phyloP scores from a whole-genome alignment of 1,140 invertebrate species.

The Dendrolimus kikuchii region DNA sequence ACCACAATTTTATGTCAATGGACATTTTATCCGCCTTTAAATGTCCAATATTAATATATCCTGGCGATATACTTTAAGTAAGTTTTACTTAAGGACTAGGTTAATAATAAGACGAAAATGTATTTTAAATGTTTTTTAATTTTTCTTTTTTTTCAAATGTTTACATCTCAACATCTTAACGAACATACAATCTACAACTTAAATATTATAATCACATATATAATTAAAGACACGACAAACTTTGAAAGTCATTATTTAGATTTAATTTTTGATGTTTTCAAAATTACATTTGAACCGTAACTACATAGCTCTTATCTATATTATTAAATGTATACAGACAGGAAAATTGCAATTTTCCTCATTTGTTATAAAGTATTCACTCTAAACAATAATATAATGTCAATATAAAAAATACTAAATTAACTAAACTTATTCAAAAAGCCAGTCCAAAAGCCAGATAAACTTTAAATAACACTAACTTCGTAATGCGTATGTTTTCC shows the following conservation, averaged over 20 bases:
- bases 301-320: no score
- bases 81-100: not conserved
- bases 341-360: slow-evolving; percentile 22
- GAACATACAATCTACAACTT: slow-evolving; percentile 43
- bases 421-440: slow-evolving; percentile 37
- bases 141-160: slow-evolving; percentile 46
- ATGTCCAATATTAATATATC: no score
- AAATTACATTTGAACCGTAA: slow-evolving; percentile 5
- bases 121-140: slow-evolving; percentile 48
- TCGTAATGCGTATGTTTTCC: slow-evolving; percentile 65
- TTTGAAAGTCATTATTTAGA: slow-evolving; percentile 7
- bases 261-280: slow-evolving; percentile 11
- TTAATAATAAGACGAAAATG: slow-evolving; percentile 7
- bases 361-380: no score
- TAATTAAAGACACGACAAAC: slow-evolving; percentile 39
- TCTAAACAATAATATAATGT: slow-evolving; percentile 6
- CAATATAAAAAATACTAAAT: slow-evolving; percentile 23
- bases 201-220: slow-evolving; percentile 55
- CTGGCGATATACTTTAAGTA: not conserved
- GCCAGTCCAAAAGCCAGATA: slow-evolving; percentile 50
- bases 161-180: slow-evolving; percentile 49
- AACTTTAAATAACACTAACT: slow-evolving; percentile 54
- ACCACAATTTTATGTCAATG: no score
- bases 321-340: not conserved
- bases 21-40: no score